Conservation (phyloP, 2,797 vertebrate genomes). For the Scyliorhinus canicula region DNA sequence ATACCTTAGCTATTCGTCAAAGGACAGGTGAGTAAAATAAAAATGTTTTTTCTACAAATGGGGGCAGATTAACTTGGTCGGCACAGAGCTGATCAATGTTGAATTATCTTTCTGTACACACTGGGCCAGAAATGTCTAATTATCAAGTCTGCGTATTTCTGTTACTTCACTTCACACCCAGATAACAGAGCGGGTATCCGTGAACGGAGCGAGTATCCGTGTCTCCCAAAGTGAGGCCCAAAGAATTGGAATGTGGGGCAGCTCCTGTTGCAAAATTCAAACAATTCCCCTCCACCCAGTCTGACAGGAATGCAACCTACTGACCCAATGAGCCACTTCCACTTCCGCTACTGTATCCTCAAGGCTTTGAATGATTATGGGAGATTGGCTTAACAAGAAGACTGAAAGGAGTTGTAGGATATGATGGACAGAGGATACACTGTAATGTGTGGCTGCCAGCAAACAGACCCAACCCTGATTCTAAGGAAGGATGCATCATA, state of each 20-base stretch:
- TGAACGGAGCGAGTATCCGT: too few species aligned
- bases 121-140: too few species aligned
- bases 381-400: background rate
- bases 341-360: background rate
- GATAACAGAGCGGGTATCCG: background rate
- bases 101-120: background rate
- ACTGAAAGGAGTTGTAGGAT: background rate
- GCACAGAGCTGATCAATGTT: background rate
- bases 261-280: background rate
- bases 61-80: background rate
- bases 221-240: background rate
- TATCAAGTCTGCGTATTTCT: background rate
- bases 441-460: background rate
- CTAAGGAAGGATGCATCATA: background rate
- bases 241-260: too few species aligned
- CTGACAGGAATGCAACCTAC: background rate
- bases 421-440: background rate
- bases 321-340: conserved; percentile 10
- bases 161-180: background rate
- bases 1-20: background rate
- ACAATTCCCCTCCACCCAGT: background rate
- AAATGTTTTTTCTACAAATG: background rate
- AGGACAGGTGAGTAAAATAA: background rate
- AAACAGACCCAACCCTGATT: background rate
- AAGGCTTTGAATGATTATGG: background rate